phyloP scores from a whole-genome alignment of 2,113 vertebrate genomes.

The Hemicordylus capensis region DNA sequence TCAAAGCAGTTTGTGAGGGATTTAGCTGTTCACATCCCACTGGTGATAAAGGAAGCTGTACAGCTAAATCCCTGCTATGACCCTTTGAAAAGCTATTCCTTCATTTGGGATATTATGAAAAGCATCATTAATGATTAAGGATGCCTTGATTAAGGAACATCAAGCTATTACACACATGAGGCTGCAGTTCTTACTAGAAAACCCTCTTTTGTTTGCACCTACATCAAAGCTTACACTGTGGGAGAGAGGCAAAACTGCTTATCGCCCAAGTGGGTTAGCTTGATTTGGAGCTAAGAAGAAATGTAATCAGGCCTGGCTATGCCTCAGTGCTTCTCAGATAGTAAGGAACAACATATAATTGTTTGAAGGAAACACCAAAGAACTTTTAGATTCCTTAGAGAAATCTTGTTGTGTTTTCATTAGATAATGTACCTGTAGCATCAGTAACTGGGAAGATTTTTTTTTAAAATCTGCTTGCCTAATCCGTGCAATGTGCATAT shows the following conservation, averaged over 20 bases:
- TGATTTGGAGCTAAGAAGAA: conserved; percentile 53
- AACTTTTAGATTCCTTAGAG: conserved; percentile 61
- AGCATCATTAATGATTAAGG: conserved; percentile 33
- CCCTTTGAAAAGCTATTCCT: conserved; percentile 47
- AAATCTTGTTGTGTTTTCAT: conserved; percentile 69
- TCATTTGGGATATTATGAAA: not conserved
- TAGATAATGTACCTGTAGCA: conserved; percentile 60
- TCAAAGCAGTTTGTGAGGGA: conserved; percentile 29
- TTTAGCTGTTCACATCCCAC: conserved; percentile 41
- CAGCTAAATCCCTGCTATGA: conserved; percentile 37
- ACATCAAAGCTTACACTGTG: conserved; percentile 36
- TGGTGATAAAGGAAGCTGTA: conserved; percentile 38
- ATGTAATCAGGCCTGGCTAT: conserved; percentile 56
- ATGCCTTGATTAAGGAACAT: conserved; percentile 55
- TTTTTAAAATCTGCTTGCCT: conserved; percentile 46
- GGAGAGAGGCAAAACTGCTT: conserved; percentile 34
- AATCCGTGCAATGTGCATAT: conserved; percentile 59
- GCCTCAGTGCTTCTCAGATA: conserved; percentile 50
- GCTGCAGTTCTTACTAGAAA: conserved; percentile 34
- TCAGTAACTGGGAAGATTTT: conserved; percentile 37
- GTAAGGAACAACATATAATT: conserved; percentile 60
- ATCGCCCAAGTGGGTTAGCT: conserved; percentile 9
- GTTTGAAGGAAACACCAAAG: conserved; percentile 62
- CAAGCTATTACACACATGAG: conserved; percentile 40
- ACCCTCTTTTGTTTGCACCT: conserved; percentile 10